Evolutionary conservation across 2,797 vertebrate genomes (phyloP).

Genomic region (Poecilia gillii): DNA sequence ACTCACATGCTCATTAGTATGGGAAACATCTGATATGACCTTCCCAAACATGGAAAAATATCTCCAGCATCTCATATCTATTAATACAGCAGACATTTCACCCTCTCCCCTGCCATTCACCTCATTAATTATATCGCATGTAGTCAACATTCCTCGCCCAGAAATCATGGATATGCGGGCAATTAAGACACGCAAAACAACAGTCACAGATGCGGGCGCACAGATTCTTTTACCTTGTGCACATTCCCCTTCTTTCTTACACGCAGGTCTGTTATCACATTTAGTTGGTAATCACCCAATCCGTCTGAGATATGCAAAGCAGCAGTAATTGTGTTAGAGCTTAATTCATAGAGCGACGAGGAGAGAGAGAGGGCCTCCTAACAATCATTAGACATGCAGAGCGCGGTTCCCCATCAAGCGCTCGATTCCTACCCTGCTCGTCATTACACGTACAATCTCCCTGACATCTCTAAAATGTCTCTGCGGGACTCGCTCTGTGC

Average conservation of each 20-base stretch:
- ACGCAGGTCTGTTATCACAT: constrained; percentile 75
- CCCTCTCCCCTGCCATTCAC: constrained; percentile 34
- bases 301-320: constrained; percentile 80
- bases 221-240: constrained; percentile 23
- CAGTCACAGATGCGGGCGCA: background rate
- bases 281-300: constrained; percentile 79
- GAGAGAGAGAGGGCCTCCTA: constrained; percentile 67
- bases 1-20: constrained; percentile 37
- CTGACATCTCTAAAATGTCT: constrained; percentile 71
- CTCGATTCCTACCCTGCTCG: constrained; percentile 65
- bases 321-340: constrained; percentile 80
- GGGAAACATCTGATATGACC: constrained; percentile 51
- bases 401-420: constrained; percentile 68
- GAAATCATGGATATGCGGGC: constrained; percentile 16
- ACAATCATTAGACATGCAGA: constrained; percentile 75
- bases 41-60: constrained; percentile 40
- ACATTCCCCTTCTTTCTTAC: constrained; percentile 59
- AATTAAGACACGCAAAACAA: background rate
- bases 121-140: constrained; percentile 57
- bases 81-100: constrained; percentile 28
- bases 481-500: constrained; percentile 49
- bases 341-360: constrained; percentile 69
- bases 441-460: constrained; percentile 68
- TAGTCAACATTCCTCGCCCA: constrained; percentile 44
- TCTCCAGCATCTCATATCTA: constrained; percentile 17